Evolutionary conservation across 2,113 vertebrate genomes (phyloP).

Genomic region (Rhinichthys klamathensis): DNA sequence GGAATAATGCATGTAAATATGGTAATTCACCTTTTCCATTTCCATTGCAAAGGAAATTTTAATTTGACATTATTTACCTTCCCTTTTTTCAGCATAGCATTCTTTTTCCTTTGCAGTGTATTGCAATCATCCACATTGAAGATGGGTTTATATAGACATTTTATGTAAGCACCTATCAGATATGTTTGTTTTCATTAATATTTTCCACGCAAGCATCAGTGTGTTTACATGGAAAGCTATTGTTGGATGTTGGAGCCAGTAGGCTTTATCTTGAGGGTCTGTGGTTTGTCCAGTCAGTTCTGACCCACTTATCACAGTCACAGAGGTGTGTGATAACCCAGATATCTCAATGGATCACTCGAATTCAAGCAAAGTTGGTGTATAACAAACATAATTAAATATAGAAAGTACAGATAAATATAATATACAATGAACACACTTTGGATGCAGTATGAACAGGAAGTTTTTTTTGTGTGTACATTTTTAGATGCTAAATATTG

Average conservation of each 20-base stretch:
- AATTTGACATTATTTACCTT: not conserved
- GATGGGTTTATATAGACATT: not conserved
- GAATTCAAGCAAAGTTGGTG: not conserved
- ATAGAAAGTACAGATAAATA: not conserved
- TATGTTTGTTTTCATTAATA: slow-evolving; percentile 27
- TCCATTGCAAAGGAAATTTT: not conserved
- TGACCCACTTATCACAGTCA: slow-evolving; percentile 33
- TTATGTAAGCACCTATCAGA: slow-evolving; percentile 1
- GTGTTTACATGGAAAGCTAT: slow-evolving; percentile 42
- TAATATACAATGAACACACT: not conserved
- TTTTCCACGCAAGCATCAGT: slow-evolving; percentile 30
- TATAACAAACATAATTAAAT: not conserved
- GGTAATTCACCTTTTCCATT: not conserved
- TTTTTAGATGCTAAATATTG: not conserved
- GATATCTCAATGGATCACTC: slow-evolving; percentile 21
- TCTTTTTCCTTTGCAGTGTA: not conserved
- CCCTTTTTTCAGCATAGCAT: not conserved
- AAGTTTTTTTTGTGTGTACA: not conserved
- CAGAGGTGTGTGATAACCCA: slow-evolving; percentile 41
- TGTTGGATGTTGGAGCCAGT: slow-evolving; percentile 17
- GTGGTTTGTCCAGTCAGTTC: slow-evolving; percentile 16
- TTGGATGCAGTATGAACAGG: not conserved
- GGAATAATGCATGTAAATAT: not conserved
- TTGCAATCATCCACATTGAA: not conserved
- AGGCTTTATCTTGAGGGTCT: slow-evolving; percentile 39